phyloP scores from a whole-genome alignment of 2,888 invertebrate species.

The Dinocampus coccinellae region DNA sequence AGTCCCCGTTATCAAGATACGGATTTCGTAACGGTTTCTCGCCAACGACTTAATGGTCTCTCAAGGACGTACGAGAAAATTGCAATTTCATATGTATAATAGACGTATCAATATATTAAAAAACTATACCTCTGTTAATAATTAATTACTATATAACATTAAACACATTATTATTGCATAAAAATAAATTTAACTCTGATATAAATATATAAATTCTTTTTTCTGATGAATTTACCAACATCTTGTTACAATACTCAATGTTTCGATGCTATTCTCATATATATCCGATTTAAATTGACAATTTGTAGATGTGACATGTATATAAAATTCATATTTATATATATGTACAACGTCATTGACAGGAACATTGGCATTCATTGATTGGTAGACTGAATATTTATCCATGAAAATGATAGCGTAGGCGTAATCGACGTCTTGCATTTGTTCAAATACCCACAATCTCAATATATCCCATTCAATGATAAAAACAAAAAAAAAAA shows the following conservation, averaged over 20 bases:
- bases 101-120: not conserved
- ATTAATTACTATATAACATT: constrained; percentile 4
- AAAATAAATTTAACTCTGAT: not conserved
- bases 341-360: not conserved
- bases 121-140: not conserved
- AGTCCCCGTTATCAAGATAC: constrained; percentile 45
- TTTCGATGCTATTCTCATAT: not conserved
- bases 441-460: not conserved
- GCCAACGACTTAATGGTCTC: constrained; percentile 42
- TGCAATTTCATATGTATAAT: not conserved
- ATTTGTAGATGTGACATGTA: constrained; percentile 26
- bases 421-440: constrained; percentile 25
- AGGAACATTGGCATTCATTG: constrained; percentile 18
- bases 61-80: constrained; percentile 42
- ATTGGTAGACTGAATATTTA: not conserved
- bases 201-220: too few relatives aligned
- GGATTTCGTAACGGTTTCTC: constrained; percentile 45
- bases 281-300: too few relatives aligned
- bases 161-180: not conserved
- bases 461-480: not conserved
- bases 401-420: constrained; percentile 1
- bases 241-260: not conserved
- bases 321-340: not conserved
- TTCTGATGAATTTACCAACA: too few relatives aligned
- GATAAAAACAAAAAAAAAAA: too few relatives aligned